Conservation (phyloP, 2,113 vertebrate species). For the Barnardius zonarius region DNA sequence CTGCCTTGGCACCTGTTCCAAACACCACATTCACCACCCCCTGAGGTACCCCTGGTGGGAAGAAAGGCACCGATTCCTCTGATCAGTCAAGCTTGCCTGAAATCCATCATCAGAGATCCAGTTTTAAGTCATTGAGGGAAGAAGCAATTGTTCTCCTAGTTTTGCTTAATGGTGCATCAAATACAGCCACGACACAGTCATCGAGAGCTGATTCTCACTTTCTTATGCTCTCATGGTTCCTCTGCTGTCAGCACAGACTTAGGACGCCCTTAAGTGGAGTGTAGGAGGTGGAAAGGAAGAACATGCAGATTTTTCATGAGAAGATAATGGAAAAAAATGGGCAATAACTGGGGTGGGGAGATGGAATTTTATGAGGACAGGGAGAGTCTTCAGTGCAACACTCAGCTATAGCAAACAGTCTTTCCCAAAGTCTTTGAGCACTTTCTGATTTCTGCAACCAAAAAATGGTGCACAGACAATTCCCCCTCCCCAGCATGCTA, state of each 20-base stretch:
- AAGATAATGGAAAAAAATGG: background rate
- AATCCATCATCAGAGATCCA: background rate
- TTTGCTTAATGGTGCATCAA: background rate
- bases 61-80: background rate
- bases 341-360: background rate
- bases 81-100: background rate
- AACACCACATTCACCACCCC: constrained; percentile 96
- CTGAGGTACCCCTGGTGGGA: constrained; percentile 81
- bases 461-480: background rate
- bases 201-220: background rate
- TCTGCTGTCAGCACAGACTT: background rate
- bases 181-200: background rate
- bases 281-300: background rate
- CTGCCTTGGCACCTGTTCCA: constrained; percentile 80
- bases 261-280: background rate
- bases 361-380: background rate
- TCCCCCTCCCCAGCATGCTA: too few relatives aligned
- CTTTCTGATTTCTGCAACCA: background rate
- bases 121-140: background rate
- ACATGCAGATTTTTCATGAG: background rate
- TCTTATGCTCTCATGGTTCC: background rate
- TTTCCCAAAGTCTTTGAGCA: background rate
- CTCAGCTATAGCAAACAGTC: background rate
- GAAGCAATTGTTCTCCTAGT: background rate
- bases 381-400: background rate